Evolutionary conservation across 2,797 vertebrate genomes (phyloP).

Genomic region (Varecia variegata): DNA sequence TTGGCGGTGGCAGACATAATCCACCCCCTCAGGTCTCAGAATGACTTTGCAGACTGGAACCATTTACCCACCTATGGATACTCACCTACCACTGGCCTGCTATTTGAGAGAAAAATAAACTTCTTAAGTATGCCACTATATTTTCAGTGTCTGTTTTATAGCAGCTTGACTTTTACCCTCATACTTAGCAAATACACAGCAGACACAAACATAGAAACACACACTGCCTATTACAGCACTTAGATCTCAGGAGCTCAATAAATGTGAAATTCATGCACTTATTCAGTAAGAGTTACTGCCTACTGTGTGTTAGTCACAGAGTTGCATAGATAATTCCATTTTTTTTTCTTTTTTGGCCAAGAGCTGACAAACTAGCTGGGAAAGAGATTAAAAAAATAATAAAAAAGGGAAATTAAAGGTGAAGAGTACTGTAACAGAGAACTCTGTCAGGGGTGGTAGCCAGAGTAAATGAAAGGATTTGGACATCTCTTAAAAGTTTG

Average conservation of each 20-base stretch:
- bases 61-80: background rate
- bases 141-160: background rate
- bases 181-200: background rate
- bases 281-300: background rate
- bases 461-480: slow-evolving; percentile 72
- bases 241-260: background rate
- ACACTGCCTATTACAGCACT: background rate
- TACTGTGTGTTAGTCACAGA: background rate
- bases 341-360: background rate
- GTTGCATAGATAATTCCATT: background rate
- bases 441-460: slow-evolving; percentile 29
- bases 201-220: background rate
- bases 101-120: background rate
- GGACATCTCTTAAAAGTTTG: slow-evolving; percentile 53
- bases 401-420: slow-evolving; percentile 33
- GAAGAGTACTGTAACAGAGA: background rate
- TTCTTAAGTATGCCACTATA: background rate
- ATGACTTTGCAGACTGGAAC: background rate
- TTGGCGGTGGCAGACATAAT: background rate
- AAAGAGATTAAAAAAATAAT: background rate
- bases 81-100: background rate
- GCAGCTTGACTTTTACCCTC: background rate
- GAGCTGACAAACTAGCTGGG: background rate
- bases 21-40: background rate
- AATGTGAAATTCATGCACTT: background rate